phyloP scores from a whole-genome alignment of 2,888 invertebrate genomes.

The Sinopyrophorus schimmeli region DNA sequence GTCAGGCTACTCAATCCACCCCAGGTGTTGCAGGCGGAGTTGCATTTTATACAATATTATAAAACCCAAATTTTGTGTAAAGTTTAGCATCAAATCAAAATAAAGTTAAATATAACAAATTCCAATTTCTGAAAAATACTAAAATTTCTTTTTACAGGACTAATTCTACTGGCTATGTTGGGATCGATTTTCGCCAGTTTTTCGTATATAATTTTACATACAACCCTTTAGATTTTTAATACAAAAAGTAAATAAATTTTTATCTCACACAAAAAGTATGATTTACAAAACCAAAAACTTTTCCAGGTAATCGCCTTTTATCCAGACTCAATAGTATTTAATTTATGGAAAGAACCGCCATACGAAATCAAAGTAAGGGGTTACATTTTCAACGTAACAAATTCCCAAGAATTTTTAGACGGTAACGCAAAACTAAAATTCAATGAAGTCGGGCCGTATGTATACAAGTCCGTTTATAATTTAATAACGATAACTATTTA shows the following conservation, averaged over 20 bases:
- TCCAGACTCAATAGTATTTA: constrained; percentile 61
- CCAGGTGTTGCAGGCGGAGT: no score
- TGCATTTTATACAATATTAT: no score
- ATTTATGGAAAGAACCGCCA: constrained; percentile 68
- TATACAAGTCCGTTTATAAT: constrained; percentile 66
- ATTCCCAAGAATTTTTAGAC: constrained; percentile 66
- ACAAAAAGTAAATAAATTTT: no score
- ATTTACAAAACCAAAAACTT: no score
- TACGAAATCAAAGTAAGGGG: constrained; percentile 67
- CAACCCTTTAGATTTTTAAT: constrained; percentile 49
- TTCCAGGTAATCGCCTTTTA: constrained; percentile 42
- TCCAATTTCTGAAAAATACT: no score
- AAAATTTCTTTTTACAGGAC: constrained; percentile 45
- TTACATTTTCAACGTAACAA: constrained; percentile 82
- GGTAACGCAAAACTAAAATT: constrained; percentile 70
- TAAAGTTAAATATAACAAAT: no score
- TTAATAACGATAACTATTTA: no score
- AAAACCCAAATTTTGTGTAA: no score
- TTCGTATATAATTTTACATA: constrained; percentile 49
- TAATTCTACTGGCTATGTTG: constrained; percentile 46
- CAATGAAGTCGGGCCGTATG: constrained; percentile 77
- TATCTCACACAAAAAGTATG: no score
- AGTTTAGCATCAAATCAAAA: no score
- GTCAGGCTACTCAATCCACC: no score
- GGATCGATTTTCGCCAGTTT: constrained; percentile 47